Percentiles rank a stretch among this genome's conserved stretches.
Evolutionary conservation across 2,113 vertebrate species (phyloP).

Genomic region (Noctilio leporinus): DNA sequence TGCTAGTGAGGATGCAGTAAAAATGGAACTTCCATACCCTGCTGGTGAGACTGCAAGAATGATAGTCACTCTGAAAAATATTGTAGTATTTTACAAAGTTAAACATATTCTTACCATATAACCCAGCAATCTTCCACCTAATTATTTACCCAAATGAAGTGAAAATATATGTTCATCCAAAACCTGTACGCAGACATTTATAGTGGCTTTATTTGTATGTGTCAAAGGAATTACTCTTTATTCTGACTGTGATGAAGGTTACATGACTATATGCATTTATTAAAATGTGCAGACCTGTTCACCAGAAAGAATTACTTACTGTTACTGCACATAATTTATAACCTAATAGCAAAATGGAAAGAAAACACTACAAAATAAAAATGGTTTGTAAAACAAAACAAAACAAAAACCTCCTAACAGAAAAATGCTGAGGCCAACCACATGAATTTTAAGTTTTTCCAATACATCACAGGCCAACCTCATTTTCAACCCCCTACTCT

Average conservation of each 20-base stretch:
- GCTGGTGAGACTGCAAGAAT: background rate
- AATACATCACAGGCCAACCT: background rate
- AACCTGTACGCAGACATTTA: background rate
- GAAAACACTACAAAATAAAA: background rate
- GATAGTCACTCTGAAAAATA: background rate
- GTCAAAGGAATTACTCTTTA: background rate
- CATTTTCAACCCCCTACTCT: background rate
- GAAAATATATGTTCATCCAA: background rate
- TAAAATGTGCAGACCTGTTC: background rate
- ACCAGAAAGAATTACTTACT: background rate
- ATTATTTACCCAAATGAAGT: background rate
- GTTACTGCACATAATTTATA: background rate
- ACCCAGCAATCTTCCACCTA: background rate
- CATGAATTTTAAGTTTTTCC: background rate
- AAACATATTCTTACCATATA: background rate
- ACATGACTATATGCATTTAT: background rate
- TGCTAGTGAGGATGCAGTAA: background rate
- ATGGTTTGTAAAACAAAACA: background rate
- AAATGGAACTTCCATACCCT: background rate
- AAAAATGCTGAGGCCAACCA: background rate
- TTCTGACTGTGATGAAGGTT: background rate
- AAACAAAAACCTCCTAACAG: background rate
- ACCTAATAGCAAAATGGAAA: background rate
- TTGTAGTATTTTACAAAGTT: background rate
- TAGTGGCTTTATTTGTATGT: background rate